Base-by-base conservation (phyloP, 2,888 invertebrate genomes). In the Limenitis arthemis region DNA sequence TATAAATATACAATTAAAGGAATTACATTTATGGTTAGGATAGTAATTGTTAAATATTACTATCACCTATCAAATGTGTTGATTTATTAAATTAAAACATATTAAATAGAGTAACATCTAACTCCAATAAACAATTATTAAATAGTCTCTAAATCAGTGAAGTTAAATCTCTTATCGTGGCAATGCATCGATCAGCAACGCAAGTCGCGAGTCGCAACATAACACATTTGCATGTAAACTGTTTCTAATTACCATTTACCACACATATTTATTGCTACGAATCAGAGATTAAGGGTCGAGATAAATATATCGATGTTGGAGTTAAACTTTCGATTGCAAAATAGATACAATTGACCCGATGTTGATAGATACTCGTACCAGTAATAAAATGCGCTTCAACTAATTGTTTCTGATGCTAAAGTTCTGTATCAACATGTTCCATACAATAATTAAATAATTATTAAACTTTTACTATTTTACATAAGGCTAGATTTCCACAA, bases 181-280 rank as follows among this genome's bases (percentile, higher is more conserved):
- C 44, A 37, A 44, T 44, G 44, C 42, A 43, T 47, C 40, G 44
- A 51, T 41, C 42, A 12, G 44, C 39, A 49, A 48, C 30, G 42
- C 41, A 33, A 20, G 20, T 20, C 20, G 20, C 20, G 20, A 20
- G 20, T 20, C 46, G 39, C 32, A 33, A 34, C 34, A 48, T 39
- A 46, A 49, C 47, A 38, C 33, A 52, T 52, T 55, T 55, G 34
- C 44, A 55, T 46, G 46, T 51, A 43, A 52, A 55, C 30, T 49
- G 49, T 43, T 39, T 11, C 48, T 53, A 51, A 47, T 56, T 53
- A 50, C 44, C 48, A 51, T 56, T 53, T 39, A 53, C 38, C 36
- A 39, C 43, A 51, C 37, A 32, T 37, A 48, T 42, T 47, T 50
- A 54, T 51, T 47, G 40, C 30, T 44, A 40, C 44, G 40, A 48